Base-by-base conservation (phyloP, 1,140 invertebrate species). In the Chrysomallon squamiferum region DNA sequence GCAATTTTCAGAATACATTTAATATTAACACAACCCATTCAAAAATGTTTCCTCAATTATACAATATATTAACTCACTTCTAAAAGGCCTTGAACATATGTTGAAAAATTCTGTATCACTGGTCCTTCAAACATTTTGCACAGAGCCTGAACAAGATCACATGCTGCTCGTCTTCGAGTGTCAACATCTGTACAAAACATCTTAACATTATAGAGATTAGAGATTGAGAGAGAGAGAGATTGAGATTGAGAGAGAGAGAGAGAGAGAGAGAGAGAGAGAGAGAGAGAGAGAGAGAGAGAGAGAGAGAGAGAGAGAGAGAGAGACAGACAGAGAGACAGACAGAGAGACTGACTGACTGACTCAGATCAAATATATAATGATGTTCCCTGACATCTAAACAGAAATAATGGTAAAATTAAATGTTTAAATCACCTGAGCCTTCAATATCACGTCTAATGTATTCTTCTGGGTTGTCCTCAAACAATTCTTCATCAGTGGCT, bases 401-500 rank as follows among this genome's bases (percentile, higher is more conserved):
- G n/a, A n/a, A n/a, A n/a, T n/a, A n/a, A n/a, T n/a, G n/a, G n/a
- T n/a, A n/a, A n/a, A n/a, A n/a, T n/a, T n/a, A n/a, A n/a, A n/a
- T 54, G 13, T 27, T 54, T n/a, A 50, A 54, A 62, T 13, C 69
- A 87, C 86, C 86, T n/a, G 95, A 97, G 5, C 97, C 97, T 88
- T 99, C 97, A 69, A 99, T 95, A 87, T 99, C 97, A 54, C 95
- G 88, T 43, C 96, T 87, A 65, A 98, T 97, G 79, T 98, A 99
- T 86, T 99, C 97, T 84, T 99, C 97, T 0, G 96, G 94, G 85
- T 98, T 98, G 80, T 98, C 95, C 85, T 97, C 94, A 87, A 98
- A 99, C 38, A 97, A 82, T 86, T 99, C 97, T 85, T 95, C 92
- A 87, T 99, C 97, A 0, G 93, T 93, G 60, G 91, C 93, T 95